Conservation (phyloP, 2,797 vertebrate species). For the Diplodus sargus region DNA sequence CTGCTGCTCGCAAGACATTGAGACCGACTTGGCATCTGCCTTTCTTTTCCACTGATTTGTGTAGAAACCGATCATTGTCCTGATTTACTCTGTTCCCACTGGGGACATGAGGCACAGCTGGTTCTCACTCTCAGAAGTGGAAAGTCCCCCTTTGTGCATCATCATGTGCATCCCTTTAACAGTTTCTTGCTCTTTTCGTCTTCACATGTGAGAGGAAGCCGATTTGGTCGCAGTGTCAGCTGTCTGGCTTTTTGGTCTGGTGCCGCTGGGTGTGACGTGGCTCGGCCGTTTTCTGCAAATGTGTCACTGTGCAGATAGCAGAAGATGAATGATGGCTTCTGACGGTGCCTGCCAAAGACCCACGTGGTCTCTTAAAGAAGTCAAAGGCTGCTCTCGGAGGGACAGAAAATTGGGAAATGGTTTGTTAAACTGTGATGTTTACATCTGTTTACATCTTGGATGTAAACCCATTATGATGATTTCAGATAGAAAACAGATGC, state of each 20-base stretch:
- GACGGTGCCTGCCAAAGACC: constrained; percentile 5
- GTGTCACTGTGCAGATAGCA: constrained; percentile 24
- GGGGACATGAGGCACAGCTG: constrained; percentile 67
- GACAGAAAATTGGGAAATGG: neutral
- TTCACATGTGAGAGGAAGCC: constrained; percentile 41
- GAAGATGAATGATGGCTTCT: constrained; percentile 20
- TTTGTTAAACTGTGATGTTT: neutral
- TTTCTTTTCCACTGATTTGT: neutral
- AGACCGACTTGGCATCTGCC: neutral
- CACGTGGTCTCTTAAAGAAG: neutral
- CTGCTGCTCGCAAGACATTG: neutral
- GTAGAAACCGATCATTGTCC: constrained; percentile 12
- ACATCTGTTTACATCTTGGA: constrained; percentile 1
- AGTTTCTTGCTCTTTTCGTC: constrained; percentile 47
- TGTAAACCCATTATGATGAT: neutral
- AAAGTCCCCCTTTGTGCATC: constrained; percentile 67
- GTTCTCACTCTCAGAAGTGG: constrained; percentile 61
- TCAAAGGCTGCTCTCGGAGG: neutral
- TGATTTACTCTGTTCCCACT: constrained; percentile 39
- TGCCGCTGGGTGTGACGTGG: constrained; percentile 47
- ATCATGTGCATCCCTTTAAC: constrained; percentile 54
- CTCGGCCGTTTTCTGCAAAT: constrained; percentile 11
- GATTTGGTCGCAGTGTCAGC: constrained; percentile 30
- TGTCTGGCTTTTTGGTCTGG: constrained; percentile 34
- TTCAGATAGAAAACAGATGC: constrained; percentile 33